phyloP scores from a whole-genome alignment of 1,140 invertebrate species.

The silkworm (Bombyx mori) region DNA sequence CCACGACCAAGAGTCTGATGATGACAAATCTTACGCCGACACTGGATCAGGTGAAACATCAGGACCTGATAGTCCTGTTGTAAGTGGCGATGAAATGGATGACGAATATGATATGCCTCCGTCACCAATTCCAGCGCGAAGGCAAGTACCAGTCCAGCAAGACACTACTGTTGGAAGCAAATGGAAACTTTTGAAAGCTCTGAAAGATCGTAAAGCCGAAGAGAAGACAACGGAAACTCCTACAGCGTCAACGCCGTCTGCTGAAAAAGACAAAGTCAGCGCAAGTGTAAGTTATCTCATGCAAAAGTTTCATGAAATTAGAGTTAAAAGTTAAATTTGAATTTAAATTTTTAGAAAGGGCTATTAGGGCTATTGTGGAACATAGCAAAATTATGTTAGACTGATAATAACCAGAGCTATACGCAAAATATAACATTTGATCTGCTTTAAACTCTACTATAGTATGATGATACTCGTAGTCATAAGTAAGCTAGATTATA shows the following conservation, averaged over 20 bases:
- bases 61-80: constrained; percentile 85
- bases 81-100: constrained; percentile 80
- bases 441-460: constrained; percentile 22
- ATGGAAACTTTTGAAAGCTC: constrained; percentile 90
- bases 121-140: constrained; percentile 36
- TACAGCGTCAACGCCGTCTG: constrained; percentile 73
- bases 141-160: constrained; percentile 50
- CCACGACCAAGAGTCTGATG: constrained; percentile 51
- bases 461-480: too few species aligned
- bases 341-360: constrained; percentile 14
- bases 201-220: constrained; percentile 91
- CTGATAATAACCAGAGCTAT: constrained; percentile 25
- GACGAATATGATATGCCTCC: constrained; percentile 71
- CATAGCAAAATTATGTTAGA: constrained; percentile 23
- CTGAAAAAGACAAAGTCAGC: constrained; percentile 79
- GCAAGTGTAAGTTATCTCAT: constrained; percentile 72
- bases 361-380: constrained; percentile 16
- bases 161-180: constrained; percentile 81
- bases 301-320: constrained; percentile 76
- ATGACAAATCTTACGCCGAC: constrained; percentile 56
- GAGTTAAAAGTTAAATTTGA: constrained; percentile 72
- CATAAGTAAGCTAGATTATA: not conserved
- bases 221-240: constrained; percentile 80
- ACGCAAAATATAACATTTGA: constrained; percentile 23
- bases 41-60: constrained; percentile 87